Evolutionary conservation across 2,797 vertebrate species (phyloP), one percentile per base, ranked within the genome.

Genomic region (Aphelocoma californica): DNA sequence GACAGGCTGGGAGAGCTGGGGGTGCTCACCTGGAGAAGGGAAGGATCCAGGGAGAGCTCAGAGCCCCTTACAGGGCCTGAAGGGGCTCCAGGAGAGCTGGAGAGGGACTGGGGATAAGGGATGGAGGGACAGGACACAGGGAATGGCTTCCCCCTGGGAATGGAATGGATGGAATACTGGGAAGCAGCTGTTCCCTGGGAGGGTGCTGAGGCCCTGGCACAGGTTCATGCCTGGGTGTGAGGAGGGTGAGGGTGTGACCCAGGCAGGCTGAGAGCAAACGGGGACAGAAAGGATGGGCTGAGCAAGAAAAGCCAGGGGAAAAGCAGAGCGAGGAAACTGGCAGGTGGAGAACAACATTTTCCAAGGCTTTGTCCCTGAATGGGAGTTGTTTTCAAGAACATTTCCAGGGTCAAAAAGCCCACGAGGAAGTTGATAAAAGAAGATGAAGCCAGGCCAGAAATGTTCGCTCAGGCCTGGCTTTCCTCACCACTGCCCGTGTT

Each of bases 321-420:
- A 57, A 81, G 53, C 38, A 40, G 15, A 71, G 70, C 15, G 6
- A 67, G 62, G 62, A 12, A 32, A 71, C 0, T 4, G 9, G 48
- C 69, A 61, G 58, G 38, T 26, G 28, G 58, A 80, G 74, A 24
- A 5, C 8, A 23, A 25, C 44, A 12, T 17, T 48, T 24, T 19
- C 18, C 61, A 51, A 5, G 10, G 36, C 18, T 65, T 69, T 44
- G 9, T 29, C 65, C 42, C 72, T 10, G 36, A 50, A 8, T 8
- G 34, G 6, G 25, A 72, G 20, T 0, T 42, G 12, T 9, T 71
- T 61, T 61, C 58, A 38, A 29, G 45, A 48, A 15, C 1, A 0
- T 12, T 56, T 69, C 21, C 47, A 24, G 36, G 29, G 48, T 54
- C 40, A 64, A 5, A 16, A 48, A 40, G 29, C 12, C 77, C 53